Conservation (phyloP, 2,797 vertebrate genomes). For the Mormyrus proboscirostris region DNA sequence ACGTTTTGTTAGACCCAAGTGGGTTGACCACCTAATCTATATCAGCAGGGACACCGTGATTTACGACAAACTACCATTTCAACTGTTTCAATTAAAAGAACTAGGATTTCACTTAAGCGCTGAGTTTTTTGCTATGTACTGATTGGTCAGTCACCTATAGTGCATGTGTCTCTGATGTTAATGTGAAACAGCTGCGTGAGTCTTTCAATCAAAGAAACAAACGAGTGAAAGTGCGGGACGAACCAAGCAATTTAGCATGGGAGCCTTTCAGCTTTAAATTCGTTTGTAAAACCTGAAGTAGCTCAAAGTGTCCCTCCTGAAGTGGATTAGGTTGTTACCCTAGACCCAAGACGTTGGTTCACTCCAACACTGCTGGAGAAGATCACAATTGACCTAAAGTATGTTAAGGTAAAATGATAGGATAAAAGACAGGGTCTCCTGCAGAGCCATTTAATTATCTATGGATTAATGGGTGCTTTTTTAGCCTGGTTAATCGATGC, state of each 20-base stretch:
- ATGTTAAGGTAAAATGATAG: background rate
- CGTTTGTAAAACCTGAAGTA: background rate
- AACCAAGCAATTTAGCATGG: background rate
- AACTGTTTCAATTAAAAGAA: background rate
- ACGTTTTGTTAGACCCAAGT: background rate
- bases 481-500: conserved; percentile 2
- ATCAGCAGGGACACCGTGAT: background rate
- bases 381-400: background rate
- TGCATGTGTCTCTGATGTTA: background rate
- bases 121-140: background rate
- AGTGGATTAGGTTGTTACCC: background rate
- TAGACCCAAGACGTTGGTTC: background rate
- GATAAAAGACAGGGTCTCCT: background rate
- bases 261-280: background rate
- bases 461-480: background rate
- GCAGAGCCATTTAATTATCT: conserved; percentile 19
- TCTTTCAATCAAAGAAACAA: background rate
- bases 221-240: background rate
- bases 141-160: background rate
- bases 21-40: background rate
- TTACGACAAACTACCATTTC: background rate
- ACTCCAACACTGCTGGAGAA: background rate
- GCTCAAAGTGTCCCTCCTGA: background rate
- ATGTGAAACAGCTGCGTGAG: background rate
- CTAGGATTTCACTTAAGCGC: background rate